Base-by-base conservation (phyloP, 2,113 vertebrate species). In the Oncorhynchus gorbuscha region DNA sequence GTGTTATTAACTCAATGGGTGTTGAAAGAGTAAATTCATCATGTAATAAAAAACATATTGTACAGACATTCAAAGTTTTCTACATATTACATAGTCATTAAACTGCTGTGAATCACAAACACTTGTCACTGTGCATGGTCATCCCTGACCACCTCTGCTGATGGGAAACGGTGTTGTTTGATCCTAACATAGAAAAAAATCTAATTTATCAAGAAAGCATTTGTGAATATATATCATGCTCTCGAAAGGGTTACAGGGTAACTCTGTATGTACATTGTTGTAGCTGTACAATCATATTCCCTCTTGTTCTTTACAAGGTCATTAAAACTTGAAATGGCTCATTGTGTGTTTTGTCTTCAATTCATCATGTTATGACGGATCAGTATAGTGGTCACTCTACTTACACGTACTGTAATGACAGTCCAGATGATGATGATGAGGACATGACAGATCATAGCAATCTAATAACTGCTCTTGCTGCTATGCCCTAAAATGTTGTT, bases 221-320 rank as follows among this genome's bases (percentile, higher is more conserved):
- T 28, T 68, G 13, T 68, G 26, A 30, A 18, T 68, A 30, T 30
- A 32, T 68, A n/a, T 28, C 28, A 55, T 26, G 22, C 48, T 55
- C 4, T n/a, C 5, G 16, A 55, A 48, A 20, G 69, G 69, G 45
- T 71, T 71, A 32, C 55, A 61, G 58, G 55, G 55, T 73, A 73
- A 61, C 55, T 62, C 55, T 32, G 26, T 26, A 20, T 75, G 3
- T 26, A 35, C 14, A 45, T 74, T 65, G n/a, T 65, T 67, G 14
- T 48, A 49, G 22, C 1, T 13, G 13, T 24, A 68, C 59, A 11
- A 76, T 35, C 14, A 55, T 55, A 5, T 18, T 55, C 14, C 16
- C 51, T 55, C 14, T 7, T 55, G 51, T 18, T 55, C 51, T 55
- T 45, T 12, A 45, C 39, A 45, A 39, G 39, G 39, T 39, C 5